Evolutionary conservation across 1,140 invertebrate species (phyloP).

Genomic region (Amphibalanus amphitrite): DNA sequence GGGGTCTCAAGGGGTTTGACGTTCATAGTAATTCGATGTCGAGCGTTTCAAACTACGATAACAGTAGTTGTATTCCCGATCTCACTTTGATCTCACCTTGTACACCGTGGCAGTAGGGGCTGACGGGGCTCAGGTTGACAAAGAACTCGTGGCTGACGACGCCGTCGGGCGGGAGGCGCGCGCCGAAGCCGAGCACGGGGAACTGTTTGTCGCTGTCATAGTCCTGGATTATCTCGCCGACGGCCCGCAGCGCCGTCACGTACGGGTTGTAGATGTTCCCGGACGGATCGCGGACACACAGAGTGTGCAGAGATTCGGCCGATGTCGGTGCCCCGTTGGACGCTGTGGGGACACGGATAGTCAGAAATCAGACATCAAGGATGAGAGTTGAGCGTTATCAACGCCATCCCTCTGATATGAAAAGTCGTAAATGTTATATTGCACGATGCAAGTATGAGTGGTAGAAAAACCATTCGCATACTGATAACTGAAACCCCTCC

Average conservation of each 20-base stretch:
- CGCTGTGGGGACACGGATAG: constrained; percentile 22
- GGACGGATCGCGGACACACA: constrained; percentile 18
- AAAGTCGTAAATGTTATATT: too few relatives aligned
- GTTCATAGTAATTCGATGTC: too few relatives aligned
- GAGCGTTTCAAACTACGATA: too few relatives aligned
- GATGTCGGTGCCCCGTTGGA: constrained; percentile 43
- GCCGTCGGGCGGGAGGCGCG: constrained; percentile 34
- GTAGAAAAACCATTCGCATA: too few relatives aligned
- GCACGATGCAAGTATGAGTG: too few relatives aligned
- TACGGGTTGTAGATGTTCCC: constrained; percentile 27
- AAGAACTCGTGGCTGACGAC: constrained; percentile 38
- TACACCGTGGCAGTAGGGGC: constrained; percentile 35
- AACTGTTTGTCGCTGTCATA: constrained; percentile 39
- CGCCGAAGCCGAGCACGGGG: constrained; percentile 39
- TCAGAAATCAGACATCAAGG: too few relatives aligned
- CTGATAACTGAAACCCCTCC: too few relatives aligned
- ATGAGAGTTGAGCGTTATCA: too few relatives aligned
- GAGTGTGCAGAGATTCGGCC: constrained; percentile 39
- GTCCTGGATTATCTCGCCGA: constrained; percentile 46
- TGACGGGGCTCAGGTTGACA: constrained; percentile 35
- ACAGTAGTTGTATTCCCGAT: too few relatives aligned
- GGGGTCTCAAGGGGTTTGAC: too few relatives aligned
- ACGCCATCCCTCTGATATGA: too few relatives aligned
- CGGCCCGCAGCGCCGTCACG: constrained; percentile 36
- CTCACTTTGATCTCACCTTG: constrained; percentile 20